phyloP scores from a whole-genome alignment of 2,797 vertebrate species.

The Bucorvus abyssinicus region DNA sequence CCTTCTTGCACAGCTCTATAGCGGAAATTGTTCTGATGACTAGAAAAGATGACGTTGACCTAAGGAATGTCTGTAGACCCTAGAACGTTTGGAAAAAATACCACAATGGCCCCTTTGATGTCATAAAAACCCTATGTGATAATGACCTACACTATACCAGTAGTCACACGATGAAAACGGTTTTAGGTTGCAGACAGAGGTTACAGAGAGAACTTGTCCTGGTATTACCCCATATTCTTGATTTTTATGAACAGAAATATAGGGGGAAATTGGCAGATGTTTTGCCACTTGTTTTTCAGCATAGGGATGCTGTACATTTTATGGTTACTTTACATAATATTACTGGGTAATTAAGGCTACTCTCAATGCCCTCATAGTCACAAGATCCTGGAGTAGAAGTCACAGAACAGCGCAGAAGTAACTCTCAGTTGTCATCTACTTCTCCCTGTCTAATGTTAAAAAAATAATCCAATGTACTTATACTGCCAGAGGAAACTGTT shows the following conservation, averaged over 20 bases:
- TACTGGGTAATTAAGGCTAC: not conserved
- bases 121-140: not conserved
- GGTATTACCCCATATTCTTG: not conserved
- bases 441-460: not conserved
- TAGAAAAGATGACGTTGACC: not conserved
- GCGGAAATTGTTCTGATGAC: not conserved
- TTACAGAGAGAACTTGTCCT: not conserved
- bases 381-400: not conserved
- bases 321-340: not conserved
- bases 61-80: not conserved
- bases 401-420: not conserved
- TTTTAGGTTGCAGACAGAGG: not conserved
- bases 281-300: not conserved
- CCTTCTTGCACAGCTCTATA: not conserved
- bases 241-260: not conserved
- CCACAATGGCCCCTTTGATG: not conserved
- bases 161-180: not conserved
- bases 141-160: not conserved
- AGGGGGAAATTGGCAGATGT: not conserved
- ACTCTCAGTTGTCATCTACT: not conserved
- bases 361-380: not conserved
- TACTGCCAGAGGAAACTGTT: accelerated
- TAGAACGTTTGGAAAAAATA: not conserved
- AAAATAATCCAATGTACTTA: not conserved
- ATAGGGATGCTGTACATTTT: not conserved